Evolutionary conservation across 1,140 invertebrate genomes (phyloP).

Genomic region (Drosophila sulfurigaster): DNA sequence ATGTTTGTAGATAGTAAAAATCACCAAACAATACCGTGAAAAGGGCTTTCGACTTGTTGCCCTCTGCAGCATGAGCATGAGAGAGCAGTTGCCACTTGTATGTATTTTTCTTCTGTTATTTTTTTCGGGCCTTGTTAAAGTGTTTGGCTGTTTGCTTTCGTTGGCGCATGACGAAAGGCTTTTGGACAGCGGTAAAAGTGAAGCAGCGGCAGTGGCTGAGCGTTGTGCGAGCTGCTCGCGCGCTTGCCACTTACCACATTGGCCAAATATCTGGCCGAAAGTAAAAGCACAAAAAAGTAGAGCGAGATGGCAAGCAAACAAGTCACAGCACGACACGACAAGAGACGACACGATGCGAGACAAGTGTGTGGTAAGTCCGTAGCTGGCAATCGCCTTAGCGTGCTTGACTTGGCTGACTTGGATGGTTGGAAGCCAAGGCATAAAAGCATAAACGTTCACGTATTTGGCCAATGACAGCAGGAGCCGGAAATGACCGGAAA

Average conservation of each 20-base stretch:
- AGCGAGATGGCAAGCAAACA: slow-evolving; percentile 27
- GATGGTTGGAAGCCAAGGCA: neutral
- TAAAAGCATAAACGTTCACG: neutral
- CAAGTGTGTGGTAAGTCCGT: slow-evolving; percentile 2
- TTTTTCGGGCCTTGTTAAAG: slow-evolving; percentile 13
- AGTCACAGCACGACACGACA: slow-evolving; percentile 29
- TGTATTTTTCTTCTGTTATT: neutral
- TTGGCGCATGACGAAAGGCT: slow-evolving; percentile 35
- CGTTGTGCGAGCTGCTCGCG: slow-evolving; percentile 12
- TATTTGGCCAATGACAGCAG: slow-evolving; percentile 35
- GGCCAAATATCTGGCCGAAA: slow-evolving; percentile 53
- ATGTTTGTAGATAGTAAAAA: no score
- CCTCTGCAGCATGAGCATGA: neutral
- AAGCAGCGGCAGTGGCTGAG: neutral
- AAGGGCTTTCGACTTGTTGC: slow-evolving; percentile 8
- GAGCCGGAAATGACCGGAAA: slow-evolving; percentile 38
- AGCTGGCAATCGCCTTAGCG: slow-evolving; percentile 7
- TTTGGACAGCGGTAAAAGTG: slow-evolving; percentile 39
- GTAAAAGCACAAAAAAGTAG: slow-evolving; percentile 64
- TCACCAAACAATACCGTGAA: neutral
- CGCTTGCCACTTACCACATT: slow-evolving; percentile 25
- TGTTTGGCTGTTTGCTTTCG: slow-evolving; percentile 19
- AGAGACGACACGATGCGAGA: no score
- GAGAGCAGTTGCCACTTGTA: neutral
- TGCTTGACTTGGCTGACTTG: neutral